Evolutionary conservation across 2,113 vertebrate species (phyloP).

Genomic region (Tachysurus fulvidraco): DNA sequence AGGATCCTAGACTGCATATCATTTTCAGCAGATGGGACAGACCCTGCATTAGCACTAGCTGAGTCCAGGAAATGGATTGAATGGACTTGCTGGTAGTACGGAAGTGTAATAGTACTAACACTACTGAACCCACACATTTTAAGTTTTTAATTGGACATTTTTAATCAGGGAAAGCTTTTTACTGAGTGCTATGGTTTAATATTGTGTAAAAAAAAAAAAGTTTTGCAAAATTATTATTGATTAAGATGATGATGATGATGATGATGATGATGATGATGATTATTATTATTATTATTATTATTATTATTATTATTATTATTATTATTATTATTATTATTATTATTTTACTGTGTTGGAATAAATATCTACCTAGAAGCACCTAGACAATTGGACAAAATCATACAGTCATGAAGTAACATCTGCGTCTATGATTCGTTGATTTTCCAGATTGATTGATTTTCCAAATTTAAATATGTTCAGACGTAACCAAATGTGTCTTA

Average conservation of each 20-base stretch:
- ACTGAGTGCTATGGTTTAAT: not conserved
- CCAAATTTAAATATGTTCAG: not conserved
- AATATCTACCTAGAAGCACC: not conserved
- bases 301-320: not conserved
- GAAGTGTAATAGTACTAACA: not conserved
- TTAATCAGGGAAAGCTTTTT: not conserved
- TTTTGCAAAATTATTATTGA: no score
- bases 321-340: conserved; percentile 5
- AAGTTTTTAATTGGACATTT: not conserved
- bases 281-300: not conserved
- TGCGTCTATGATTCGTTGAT: not conserved
- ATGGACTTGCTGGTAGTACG: not conserved
- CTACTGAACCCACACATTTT: not conserved
- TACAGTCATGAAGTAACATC: not conserved
- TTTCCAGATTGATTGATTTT: not conserved
- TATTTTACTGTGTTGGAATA: not conserved
- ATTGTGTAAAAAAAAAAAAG: not conserved
- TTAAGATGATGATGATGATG: no score
- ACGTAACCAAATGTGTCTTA: not conserved
- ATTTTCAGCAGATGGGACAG: not conserved
- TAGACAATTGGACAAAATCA: not conserved
- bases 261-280: no score
- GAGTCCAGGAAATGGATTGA: not conserved
- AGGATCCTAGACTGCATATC: not conserved
- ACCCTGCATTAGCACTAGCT: not conserved